Conservation (phyloP, 2,797 vertebrate genomes). For the Enteromius treurensis region DNA sequence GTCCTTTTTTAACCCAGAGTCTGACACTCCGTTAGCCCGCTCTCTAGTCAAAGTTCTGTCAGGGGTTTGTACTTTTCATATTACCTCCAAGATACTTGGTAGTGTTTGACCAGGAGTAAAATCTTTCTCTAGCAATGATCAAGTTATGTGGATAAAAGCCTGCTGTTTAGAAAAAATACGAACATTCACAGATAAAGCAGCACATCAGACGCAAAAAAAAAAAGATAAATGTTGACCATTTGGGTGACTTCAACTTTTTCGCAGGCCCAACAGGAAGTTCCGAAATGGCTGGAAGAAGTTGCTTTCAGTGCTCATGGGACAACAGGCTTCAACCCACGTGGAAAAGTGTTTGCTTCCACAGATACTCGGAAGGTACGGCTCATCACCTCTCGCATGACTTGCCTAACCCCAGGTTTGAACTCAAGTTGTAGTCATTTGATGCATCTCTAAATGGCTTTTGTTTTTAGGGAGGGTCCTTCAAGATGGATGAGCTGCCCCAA, state of each 20-base stretch:
- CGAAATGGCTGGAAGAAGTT: slow-evolving; percentile 87
- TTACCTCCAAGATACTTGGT: neutral
- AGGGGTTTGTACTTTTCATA: slow-evolving; percentile 70
- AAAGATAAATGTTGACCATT: no score
- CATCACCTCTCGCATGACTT: neutral
- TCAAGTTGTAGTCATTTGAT: neutral
- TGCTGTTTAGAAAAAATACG: no score
- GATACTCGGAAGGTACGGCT: slow-evolving; percentile 81
- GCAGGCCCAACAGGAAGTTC: slow-evolving; percentile 93
- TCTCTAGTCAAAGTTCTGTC: slow-evolving; percentile 85
- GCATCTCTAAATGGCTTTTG: neutral
- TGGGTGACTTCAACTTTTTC: no score
- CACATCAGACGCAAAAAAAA: no score
- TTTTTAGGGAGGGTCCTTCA: slow-evolving; percentile 51
- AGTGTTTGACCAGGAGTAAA: neutral
- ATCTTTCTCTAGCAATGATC: neutral
- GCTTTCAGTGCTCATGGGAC: slow-evolving; percentile 72
- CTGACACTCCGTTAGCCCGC: slow-evolving; percentile 71
- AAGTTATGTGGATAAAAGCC: no score
- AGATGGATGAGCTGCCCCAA: neutral
- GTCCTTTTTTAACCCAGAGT: slow-evolving; percentile 85
- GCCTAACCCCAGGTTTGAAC: neutral
- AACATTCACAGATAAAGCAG: no score
- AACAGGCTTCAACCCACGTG: slow-evolving; percentile 62
- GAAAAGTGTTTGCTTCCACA: slow-evolving; percentile 71